These are phyloP conservation scores for Pardosa pseudoannulata DNA, from an alignment of 2,888 invertebrate species.

Conservation along the genomic window DNA sequence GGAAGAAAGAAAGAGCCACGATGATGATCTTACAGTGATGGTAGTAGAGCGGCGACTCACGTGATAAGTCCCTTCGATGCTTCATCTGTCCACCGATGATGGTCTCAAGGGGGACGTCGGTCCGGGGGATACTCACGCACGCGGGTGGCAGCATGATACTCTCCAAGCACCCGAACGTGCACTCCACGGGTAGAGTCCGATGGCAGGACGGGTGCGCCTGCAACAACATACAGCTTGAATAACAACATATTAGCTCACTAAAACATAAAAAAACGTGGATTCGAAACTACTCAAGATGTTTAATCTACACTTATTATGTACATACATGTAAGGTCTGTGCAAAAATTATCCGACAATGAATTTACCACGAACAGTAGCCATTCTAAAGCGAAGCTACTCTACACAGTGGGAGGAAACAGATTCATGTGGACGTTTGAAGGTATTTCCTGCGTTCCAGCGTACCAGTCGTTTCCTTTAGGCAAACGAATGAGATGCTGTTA, in stretches of 20 bases:
- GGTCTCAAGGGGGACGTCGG: conserved; percentile 99
- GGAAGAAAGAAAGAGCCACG: neutral
- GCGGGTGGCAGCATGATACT: conserved; percentile 99
- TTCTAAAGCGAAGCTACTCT: neutral
- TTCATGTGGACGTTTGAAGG: neutral
- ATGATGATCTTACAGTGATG: conserved; percentile 59
- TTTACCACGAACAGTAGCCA: too few species aligned
- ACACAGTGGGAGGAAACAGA: neutral
- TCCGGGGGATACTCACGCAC: conserved; percentile 98
- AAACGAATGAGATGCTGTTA: neutral
- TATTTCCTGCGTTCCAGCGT: neutral
- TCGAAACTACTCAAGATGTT: too few species aligned
- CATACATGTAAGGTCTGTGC: too few species aligned
- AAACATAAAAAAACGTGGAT: too few species aligned
- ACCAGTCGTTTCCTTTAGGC: neutral
- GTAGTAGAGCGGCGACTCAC: conserved; percentile 69
- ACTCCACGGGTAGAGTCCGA: conserved; percentile 91
- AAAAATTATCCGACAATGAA: too few species aligned
- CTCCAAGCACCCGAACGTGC: conserved; percentile 97
- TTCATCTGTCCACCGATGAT: conserved; percentile 89
- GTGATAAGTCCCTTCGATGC: conserved; percentile 59
- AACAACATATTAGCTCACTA: too few species aligned
- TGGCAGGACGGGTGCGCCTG: conserved; percentile 98
- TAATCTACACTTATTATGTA: too few species aligned
- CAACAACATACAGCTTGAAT: too few species aligned